Evolutionary conservation across 2,113 vertebrate species (phyloP), one percentile per base, ranked within the genome.

Genomic region (Megaleporinus macrocephalus): DNA sequence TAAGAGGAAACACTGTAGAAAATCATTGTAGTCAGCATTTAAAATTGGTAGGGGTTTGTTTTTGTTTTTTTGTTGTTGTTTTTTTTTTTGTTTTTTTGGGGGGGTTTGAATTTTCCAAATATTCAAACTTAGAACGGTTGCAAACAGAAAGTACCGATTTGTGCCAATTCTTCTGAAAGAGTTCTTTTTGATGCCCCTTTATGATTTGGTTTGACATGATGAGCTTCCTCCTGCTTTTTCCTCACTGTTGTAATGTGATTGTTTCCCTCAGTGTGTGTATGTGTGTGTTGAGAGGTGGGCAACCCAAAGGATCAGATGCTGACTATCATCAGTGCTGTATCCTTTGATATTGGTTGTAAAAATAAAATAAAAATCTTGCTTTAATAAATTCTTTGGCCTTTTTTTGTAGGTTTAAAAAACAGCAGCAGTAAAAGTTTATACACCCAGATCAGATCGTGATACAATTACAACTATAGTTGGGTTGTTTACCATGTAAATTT

Each of bases 321-420:
- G 81, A 80, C 77, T 81, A 84, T 86, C 83, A 87, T 87, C 81
- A 85, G 62, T 84, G 71, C 86, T 53, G 30, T 75, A 49, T 73
- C 57, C 73, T 15, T 53, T 69, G n/a, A 78, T 61, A 69, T 71
- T 26, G 75, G 88, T 91, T 93, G 89, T 92, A 90, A 85, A 90
- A 91, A 90, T 70, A 83, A 86, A 89, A 87, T 81, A 71, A 88
- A 89, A 89, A 86, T 82, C 22, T 84, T 87, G 86, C 85, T 89
- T 90, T 91, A 81, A 88, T 79, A 80, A 80, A 51, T 30, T n/a
- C 33, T 51, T 73, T 79, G 71, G 65, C 14, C 36, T 66, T 47
- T 7, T 57, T 3, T 0, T 57, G 11, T 36, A 6, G 1, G 1
- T 49, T 49, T 14, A 49, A 49, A n/a, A n/a, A n/a, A n/a, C n/a